Percentiles rank a stretch among this genome's conserved stretches.
phyloP scores from a whole-genome alignment of 2,797 vertebrate species.

The Tamandua tetradactyla region DNA sequence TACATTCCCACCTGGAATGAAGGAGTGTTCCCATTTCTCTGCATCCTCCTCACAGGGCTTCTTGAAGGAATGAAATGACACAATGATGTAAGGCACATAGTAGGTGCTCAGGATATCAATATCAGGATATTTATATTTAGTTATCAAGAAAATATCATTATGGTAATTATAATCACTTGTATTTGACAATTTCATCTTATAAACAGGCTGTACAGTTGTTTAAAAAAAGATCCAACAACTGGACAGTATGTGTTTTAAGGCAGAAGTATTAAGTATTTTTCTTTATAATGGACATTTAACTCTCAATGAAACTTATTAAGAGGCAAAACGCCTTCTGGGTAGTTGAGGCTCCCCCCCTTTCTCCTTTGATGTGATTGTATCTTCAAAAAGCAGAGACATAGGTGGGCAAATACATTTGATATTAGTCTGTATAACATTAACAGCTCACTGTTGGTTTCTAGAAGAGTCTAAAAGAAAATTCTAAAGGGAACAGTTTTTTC shows the following conservation, averaged over 20 bases:
- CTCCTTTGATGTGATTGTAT: neutral
- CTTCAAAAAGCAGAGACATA: neutral
- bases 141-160: neutral
- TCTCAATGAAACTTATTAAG: neutral
- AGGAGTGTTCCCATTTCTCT: too few relatives aligned
- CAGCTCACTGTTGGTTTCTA: constrained; percentile 15
- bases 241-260: neutral
- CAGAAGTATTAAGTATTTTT: neutral
- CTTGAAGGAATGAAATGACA: neutral
- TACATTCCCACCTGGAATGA: too few relatives aligned
- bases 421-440: neutral
- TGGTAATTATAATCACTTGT: neutral
- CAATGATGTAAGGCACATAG: neutral
- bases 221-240: neutral
- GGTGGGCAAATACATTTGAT: neutral
- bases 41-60: neutral
- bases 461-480: neutral
- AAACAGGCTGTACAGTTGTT: neutral
- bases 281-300: neutral
- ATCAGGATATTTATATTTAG: too few relatives aligned
- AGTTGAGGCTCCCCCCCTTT: neutral
- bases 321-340: neutral
- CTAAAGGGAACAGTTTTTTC: neutral
- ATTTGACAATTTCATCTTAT: neutral
- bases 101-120: neutral